Conservation (phyloP, 2,888 invertebrate species). For the Acrobeloides nanus region DNA sequence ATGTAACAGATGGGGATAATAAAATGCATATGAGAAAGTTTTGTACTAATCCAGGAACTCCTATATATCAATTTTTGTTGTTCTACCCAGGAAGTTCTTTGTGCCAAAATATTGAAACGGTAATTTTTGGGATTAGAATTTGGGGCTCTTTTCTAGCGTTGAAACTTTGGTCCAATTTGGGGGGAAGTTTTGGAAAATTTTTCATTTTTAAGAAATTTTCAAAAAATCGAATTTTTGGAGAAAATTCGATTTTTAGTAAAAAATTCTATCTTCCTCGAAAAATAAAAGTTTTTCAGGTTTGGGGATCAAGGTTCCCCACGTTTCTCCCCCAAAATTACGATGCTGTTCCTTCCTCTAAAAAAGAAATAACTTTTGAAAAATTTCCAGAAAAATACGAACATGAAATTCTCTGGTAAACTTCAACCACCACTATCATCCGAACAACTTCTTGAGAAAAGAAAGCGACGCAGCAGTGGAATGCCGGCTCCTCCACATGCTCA, state of each 20-base stretch:
- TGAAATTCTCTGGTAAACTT: not conserved
- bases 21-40: constrained; percentile 39
- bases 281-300: too few relatives aligned
- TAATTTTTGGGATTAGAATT: constrained; percentile 6
- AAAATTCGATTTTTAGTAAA: too few relatives aligned
- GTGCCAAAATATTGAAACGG: constrained; percentile 46
- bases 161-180: too few relatives aligned
- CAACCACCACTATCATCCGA: not conserved
- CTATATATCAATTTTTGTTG: constrained; percentile 45
- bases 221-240: not conserved
- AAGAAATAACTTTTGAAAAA: too few relatives aligned
- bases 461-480: not conserved
- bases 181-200: not conserved
- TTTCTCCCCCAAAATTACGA: too few relatives aligned
- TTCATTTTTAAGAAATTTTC: not conserved
- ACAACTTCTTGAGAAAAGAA: not conserved
- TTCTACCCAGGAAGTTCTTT: constrained; percentile 42
- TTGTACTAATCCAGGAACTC: constrained; percentile 43
- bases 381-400: not conserved
- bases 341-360: too few relatives aligned
- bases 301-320: too few relatives aligned
- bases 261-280: too few relatives aligned
- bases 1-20: constrained; percentile 15
- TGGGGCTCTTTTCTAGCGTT: not conserved
- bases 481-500: constrained; percentile 16